These are phyloP conservation scores for Caiman crocodilus DNA, from an alignment of 2,797 vertebrate genomes.

Conservation along the genomic window DNA sequence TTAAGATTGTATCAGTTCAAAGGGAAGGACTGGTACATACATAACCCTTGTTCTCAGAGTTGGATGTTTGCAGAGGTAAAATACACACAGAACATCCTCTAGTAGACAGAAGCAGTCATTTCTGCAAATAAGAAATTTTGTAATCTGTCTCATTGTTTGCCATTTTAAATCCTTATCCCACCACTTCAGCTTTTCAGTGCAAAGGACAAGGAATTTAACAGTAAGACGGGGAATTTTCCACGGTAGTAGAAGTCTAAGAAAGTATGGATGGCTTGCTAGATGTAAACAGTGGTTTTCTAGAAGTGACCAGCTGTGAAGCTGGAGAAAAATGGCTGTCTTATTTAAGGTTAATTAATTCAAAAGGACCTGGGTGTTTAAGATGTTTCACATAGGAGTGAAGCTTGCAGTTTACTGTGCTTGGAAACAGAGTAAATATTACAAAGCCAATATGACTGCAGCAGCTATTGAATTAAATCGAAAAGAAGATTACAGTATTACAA, in stretches of 20 bases:
- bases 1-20: too few relatives aligned
- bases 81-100: rapidly evolving
- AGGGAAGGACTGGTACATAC: too few relatives aligned
- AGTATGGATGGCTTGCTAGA: too few relatives aligned
- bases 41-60: background rate
- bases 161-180: background rate
- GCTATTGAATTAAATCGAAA: constrained; percentile 46
- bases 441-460: constrained; percentile 2
- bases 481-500: background rate
- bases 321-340: background rate
- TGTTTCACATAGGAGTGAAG: constrained; percentile 2
- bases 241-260: rapidly evolving
- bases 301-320: too few relatives aligned
- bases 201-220: background rate
- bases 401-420: background rate
- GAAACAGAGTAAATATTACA: background rate
- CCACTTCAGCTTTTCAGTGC: background rate
- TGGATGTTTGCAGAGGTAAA: background rate
- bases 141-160: background rate
- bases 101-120: background rate
- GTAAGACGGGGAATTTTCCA: background rate
- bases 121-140: background rate
- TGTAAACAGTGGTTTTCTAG: too few relatives aligned
- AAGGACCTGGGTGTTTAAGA: background rate
- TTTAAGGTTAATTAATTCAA: background rate